These are phyloP conservation scores for Abrostola tripartita DNA, from an alignment of 2,888 invertebrate genomes.

Conservation along the genomic window DNA sequence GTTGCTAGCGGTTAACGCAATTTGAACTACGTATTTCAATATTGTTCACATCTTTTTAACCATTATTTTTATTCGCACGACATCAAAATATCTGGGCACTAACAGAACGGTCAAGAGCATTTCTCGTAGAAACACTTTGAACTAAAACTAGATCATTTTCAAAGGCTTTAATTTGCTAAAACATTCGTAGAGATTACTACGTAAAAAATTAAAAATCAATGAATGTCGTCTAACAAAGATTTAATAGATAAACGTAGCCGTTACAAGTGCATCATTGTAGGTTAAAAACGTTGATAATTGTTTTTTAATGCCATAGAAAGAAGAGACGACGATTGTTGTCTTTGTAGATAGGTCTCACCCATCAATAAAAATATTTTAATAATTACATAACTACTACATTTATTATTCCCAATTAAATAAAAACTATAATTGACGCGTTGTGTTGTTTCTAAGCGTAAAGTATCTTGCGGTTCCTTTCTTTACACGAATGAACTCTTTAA, in stretches of 20 bases:
- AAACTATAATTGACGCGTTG: no score
- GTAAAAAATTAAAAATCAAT: slow-evolving; percentile 20
- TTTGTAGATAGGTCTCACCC: no score
- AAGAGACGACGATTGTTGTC: no score
- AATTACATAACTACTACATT: no score
- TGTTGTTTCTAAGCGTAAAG: no score
- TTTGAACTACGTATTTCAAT: no score
- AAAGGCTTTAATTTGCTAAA: slow-evolving; percentile 23
- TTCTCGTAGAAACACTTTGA: slow-evolving; percentile 36
- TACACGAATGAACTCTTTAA: no score
- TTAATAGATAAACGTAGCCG: not conserved
- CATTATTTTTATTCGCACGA: not conserved
- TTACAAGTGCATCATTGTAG: not conserved
- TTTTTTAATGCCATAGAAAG: no score
- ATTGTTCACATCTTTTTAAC: not conserved
- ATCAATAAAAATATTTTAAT: no score
- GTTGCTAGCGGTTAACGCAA: slow-evolving; percentile 18
- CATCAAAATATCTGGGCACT: slow-evolving; percentile 39
- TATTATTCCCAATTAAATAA: no score
- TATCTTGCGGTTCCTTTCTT: no score
- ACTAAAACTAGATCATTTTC: slow-evolving; percentile 44
- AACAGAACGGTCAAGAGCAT: slow-evolving; percentile 30
- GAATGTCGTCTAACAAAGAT: slow-evolving; percentile 13
- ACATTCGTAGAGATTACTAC: slow-evolving; percentile 36
- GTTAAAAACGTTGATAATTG: no score